These are phyloP conservation scores for Dicaeum eximium DNA, from an alignment of 2,113 vertebrate species.

Conservation along the genomic window DNA sequence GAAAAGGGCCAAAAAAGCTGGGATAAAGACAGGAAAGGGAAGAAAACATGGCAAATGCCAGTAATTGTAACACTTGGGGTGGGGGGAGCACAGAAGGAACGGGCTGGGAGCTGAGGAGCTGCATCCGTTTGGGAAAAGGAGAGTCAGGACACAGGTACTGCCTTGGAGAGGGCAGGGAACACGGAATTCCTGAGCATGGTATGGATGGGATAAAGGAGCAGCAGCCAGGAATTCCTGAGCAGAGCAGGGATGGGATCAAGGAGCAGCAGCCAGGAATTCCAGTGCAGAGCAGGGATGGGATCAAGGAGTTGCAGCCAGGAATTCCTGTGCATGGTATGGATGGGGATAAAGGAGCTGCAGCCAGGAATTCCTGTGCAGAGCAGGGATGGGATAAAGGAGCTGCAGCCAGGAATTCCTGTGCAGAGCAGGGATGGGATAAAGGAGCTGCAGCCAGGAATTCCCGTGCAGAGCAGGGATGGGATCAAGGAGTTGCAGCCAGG, in stretches of 20 bases:
- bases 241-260: neutral
- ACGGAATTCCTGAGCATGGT: neutral
- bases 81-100: neutral
- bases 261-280: neutral
- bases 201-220: neutral
- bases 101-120: neutral
- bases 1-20: neutral
- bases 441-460: neutral
- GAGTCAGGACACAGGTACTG: neutral
- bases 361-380: neutral
- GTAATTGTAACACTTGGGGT: neutral
- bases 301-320: neutral
- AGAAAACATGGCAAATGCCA: neutral
- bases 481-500: neutral
- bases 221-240: neutral
- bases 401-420: neutral
- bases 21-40: neutral
- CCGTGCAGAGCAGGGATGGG: fast-evolving
- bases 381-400: neutral
- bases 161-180: neutral
- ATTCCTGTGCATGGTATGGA: too few relatives aligned
- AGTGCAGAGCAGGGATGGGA: fast-evolving
- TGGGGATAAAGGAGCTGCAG: too few relatives aligned
- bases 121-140: fast-evolving
- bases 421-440: neutral